Conservation (phyloP, 2,113 vertebrate species). For the Cyanocitta stelleri region DNA sequence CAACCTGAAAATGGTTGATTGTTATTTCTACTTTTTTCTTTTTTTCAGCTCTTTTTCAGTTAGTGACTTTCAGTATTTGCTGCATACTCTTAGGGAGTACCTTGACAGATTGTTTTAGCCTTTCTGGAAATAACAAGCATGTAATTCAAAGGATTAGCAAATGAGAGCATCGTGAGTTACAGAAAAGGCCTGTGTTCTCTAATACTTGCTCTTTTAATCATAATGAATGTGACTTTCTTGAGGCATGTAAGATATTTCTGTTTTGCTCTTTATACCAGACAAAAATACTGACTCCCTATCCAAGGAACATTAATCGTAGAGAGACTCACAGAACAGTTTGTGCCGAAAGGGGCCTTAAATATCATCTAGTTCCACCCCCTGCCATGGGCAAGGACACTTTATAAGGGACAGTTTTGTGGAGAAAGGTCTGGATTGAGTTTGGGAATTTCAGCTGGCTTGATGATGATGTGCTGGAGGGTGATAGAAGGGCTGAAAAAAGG, state of each 20-base stretch:
- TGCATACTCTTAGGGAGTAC: neutral
- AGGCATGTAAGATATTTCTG: neutral
- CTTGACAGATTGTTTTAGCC: neutral
- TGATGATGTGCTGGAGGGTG: neutral
- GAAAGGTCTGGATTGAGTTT: neutral
- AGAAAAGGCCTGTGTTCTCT: neutral
- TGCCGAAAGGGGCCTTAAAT: neutral
- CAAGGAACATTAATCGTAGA: rapidly evolving
- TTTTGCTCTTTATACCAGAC: neutral
- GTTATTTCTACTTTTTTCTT: neutral
- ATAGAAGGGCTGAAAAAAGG: neutral
- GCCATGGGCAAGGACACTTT: neutral
- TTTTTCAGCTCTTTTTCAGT: neutral
- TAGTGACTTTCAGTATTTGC: neutral
- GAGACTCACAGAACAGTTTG: neutral
- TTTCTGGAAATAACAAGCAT: neutral
- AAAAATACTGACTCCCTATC: neutral
- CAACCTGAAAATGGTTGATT: neutral
- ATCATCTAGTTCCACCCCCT: neutral
- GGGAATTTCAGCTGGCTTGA: neutral
- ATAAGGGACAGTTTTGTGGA: neutral
- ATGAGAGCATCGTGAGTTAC: neutral
- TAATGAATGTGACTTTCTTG: neutral
- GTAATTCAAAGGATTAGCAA: neutral
- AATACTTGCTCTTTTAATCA: neutral